phyloP scores from a whole-genome alignment of 2,888 invertebrate species.

The Sarcophaga caerulescens region DNA sequence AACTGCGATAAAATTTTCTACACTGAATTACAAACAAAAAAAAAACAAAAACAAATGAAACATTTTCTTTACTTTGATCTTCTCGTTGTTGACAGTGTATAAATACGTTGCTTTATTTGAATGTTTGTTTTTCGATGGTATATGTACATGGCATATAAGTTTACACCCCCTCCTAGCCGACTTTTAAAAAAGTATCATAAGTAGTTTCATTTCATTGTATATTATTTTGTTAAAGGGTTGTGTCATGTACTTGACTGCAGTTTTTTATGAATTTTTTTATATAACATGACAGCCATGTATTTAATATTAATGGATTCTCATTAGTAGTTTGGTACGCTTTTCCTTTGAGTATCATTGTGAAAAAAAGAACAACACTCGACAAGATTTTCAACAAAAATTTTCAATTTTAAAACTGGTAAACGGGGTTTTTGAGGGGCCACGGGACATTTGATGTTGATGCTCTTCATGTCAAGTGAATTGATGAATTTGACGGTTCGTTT shows the following conservation, averaged over 20 bases:
- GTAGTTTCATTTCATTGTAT: background rate
- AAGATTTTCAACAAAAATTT: slow-evolving; percentile 38
- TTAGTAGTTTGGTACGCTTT: slow-evolving; percentile 70
- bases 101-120: slow-evolving; percentile 38
- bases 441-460: background rate
- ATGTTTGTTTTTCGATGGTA: slow-evolving; percentile 15
- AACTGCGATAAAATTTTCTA: slow-evolving; percentile 12
- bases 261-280: slow-evolving; percentile 67
- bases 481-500: background rate
- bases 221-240: slow-evolving; percentile 53
- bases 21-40: too few species aligned
- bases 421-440: background rate
- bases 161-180: slow-evolving; percentile 24
- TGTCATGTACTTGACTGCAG: slow-evolving; percentile 63
- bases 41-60: slow-evolving; percentile 71
- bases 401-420: background rate
- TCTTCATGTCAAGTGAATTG: background rate
- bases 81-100: slow-evolving; percentile 73
- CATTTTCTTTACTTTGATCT: slow-evolving; percentile 75
- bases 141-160: slow-evolving; percentile 10
- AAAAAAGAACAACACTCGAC: slow-evolving; percentile 24
- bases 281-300: slow-evolving; percentile 74
- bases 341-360: slow-evolving; percentile 47
- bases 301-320: slow-evolving; percentile 79
- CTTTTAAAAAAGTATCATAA: background rate